Evolutionary conservation across 2,888 invertebrate species (phyloP).

Genomic region (Cephus pygmeus): DNA sequence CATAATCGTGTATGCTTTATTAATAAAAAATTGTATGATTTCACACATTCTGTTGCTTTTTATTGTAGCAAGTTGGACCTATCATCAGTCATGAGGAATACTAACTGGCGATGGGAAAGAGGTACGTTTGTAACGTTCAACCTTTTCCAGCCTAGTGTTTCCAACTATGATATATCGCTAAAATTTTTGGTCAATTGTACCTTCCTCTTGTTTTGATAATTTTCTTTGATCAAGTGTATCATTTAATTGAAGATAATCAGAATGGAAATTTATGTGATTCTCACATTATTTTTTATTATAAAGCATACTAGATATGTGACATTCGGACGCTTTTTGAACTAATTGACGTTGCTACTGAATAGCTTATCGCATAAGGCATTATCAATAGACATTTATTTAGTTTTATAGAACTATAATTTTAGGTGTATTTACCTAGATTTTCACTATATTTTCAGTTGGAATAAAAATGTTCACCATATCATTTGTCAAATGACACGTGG

Average conservation of each 20-base stretch:
- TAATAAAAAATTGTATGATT: conserved; percentile 40
- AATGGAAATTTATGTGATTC: background rate
- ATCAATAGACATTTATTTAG: background rate
- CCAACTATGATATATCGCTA: background rate
- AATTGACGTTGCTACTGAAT: background rate
- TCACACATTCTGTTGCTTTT: conserved; percentile 33
- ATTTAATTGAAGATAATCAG: background rate
- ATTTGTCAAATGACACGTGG: background rate
- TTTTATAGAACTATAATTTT: background rate
- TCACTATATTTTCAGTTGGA: background rate
- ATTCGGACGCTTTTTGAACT: background rate
- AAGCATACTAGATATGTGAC: conserved; percentile 1
- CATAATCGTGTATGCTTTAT: conserved; percentile 35
- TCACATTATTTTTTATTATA: background rate
- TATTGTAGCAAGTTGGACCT: conserved; percentile 54
- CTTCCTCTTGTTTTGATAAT: background rate
- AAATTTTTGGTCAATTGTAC: background rate
- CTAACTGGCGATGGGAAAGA: background rate
- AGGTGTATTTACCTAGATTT: background rate
- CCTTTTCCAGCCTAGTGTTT: background rate
- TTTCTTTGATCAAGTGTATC: background rate
- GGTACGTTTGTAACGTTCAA: background rate
- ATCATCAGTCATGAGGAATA: conserved; percentile 20
- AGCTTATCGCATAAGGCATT: background rate
- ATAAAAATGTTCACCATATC: background rate